Percentiles rank a stretch among this genome's conserved stretches.
Evolutionary conservation across 2,888 invertebrate genomes (phyloP).

Genomic region (Resseliella maxima): DNA sequence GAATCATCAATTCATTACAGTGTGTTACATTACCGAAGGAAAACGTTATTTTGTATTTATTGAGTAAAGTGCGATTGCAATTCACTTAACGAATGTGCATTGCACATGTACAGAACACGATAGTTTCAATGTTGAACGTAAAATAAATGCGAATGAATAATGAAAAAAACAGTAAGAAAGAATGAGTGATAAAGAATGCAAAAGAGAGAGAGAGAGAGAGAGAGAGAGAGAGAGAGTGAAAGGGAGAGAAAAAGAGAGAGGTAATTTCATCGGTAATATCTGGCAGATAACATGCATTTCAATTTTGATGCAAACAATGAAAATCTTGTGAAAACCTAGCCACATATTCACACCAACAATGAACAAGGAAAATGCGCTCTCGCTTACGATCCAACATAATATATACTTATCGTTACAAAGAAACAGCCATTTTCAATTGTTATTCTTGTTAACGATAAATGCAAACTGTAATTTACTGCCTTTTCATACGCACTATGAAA

Average conservation of each 20-base stretch:
- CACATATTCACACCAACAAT: neutral
- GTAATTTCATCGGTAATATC: neutral
- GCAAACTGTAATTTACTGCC: constrained; percentile 32
- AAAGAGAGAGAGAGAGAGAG: no score
- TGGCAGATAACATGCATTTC: constrained; percentile 45
- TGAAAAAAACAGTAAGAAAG: neutral
- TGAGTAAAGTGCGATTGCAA: neutral
- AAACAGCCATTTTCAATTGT: constrained; percentile 44
- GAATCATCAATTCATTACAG: constrained; percentile 40
- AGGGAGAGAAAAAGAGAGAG: neutral
- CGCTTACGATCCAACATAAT: neutral
- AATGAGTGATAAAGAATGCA: no score
- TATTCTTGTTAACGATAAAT: constrained; percentile 41
- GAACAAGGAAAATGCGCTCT: neutral
- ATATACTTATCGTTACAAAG: neutral
- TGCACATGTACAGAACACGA: neutral
- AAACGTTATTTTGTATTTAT: neutral
- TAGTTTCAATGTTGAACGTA: constrained; percentile 31
- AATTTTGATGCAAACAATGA: neutral
- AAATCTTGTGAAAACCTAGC: constrained; percentile 18
- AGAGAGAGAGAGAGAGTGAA: neutral
- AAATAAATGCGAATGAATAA: neutral
- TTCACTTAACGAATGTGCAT: constrained; percentile 13
- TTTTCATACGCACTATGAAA: no score
- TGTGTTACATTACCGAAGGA: neutral